phyloP scores from a whole-genome alignment of 2,113 vertebrate species.

The Pandion haliaetus region DNA sequence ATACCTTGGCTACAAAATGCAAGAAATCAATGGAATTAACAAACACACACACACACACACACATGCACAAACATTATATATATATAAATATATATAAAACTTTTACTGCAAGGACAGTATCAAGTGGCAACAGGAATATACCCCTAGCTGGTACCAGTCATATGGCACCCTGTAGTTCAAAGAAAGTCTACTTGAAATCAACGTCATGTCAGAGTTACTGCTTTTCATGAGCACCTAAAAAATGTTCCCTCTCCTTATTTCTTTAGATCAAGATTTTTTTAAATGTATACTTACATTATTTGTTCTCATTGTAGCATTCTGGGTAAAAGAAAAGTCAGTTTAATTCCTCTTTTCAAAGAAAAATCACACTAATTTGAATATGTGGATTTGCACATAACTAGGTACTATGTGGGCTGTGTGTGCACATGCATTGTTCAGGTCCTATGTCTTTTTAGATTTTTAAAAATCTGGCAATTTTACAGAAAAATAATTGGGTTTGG shows the following conservation, averaged over 20 bases:
- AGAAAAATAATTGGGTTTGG: not conserved
- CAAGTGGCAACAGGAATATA: not conserved
- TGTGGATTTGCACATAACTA: not conserved
- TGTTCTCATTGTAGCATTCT: not conserved
- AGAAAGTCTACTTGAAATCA: not conserved
- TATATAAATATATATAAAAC: too few species aligned
- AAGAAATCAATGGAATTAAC: not conserved
- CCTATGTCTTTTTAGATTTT: not conserved
- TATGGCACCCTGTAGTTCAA: not conserved
- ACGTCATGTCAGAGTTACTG: not conserved
- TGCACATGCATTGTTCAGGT: not conserved
- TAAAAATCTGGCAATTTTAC: not conserved
- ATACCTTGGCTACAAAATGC: not conserved
- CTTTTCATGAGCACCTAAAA: not conserved
- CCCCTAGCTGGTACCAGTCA: not conserved
- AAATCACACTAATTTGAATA: slow-evolving; percentile 6
- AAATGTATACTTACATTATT: not conserved
- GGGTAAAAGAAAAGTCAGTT: not conserved
- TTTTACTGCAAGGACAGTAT: not conserved
- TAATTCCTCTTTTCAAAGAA: slow-evolving; percentile 27
- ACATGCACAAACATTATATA: too few species aligned
- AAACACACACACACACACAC: not conserved
- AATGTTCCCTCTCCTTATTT: not conserved
- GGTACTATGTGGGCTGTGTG: not conserved
- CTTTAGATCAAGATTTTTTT: not conserved